Percentiles rank a stretch among this genome's conserved stretches.
These are phyloP conservation scores for Neoscelio sp. DNA, from an alignment of 2,888 invertebrate genomes.

Conservation along the genomic window DNA sequence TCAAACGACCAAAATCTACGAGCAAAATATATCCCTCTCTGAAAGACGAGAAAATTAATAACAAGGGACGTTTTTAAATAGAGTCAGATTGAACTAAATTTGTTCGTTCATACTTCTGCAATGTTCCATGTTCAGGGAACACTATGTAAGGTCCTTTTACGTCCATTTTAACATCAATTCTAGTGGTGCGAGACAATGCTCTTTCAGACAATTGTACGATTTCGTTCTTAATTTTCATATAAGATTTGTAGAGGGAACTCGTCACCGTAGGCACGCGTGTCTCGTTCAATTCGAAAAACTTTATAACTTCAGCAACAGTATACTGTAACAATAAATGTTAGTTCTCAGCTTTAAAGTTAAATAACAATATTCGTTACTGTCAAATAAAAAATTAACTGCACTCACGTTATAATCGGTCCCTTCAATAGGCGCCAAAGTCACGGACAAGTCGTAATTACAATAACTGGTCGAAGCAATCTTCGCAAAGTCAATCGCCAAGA, in stretches of 20 bases:
- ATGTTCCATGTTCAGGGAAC: conserved; percentile 89
- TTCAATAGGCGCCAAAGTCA: conserved; percentile 90
- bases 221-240: conserved; percentile 80
- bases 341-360: background rate
- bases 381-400: conserved; percentile 22
- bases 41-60: too few relatives aligned
- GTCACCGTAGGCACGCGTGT: conserved; percentile 83
- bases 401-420: conserved; percentile 90
- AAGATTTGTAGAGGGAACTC: conserved; percentile 73
- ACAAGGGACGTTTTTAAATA: too few relatives aligned
- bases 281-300: conserved; percentile 86
- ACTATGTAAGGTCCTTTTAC: conserved; percentile 90
- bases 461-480: conserved; percentile 87
- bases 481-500: conserved; percentile 90
- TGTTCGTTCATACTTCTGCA: conserved; percentile 85
- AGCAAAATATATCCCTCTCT: conserved; percentile 82
- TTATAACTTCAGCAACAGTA: conserved; percentile 88
- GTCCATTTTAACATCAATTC: conserved; percentile 89
- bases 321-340: conserved; percentile 84
- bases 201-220: conserved; percentile 83
- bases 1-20: conserved; percentile 88
- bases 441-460: conserved; percentile 88
- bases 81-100: background rate
- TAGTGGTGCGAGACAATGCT: conserved; percentile 85
- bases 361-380: too few relatives aligned